Evolutionary conservation across 35 echinoderm and acorn worm species (phyloP).

Genomic region (Apostichopus parvimensis): DNA sequence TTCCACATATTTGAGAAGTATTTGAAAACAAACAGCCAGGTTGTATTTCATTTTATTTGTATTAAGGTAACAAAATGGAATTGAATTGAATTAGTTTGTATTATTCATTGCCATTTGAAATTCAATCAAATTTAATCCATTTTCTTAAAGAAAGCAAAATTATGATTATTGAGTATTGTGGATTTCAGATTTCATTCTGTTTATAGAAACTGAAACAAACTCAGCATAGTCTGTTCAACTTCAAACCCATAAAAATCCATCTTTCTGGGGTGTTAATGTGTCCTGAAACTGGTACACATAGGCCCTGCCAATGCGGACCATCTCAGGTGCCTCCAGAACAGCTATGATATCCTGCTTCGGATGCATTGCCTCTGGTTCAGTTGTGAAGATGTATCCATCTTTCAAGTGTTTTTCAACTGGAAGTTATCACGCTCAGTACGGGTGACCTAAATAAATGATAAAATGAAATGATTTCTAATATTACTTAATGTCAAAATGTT

Average conservation of each 20-base stretch:
- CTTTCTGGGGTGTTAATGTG: not conserved
- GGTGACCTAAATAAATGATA: conserved; percentile 31
- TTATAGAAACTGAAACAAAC: no score
- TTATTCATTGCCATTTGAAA: not conserved
- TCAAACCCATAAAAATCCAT: not conserved
- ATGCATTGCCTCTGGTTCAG: conserved; percentile 40
- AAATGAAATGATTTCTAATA: no score
- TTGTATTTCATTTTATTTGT: no score
- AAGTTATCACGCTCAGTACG: not conserved
- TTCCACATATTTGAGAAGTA: no score
- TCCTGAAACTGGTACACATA: conserved; percentile 38
- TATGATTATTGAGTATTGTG: not conserved
- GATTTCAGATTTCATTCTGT: no score
- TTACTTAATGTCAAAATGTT: no score
- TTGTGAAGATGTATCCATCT: conserved; percentile 38
- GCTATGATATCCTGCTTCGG: conserved; percentile 12
- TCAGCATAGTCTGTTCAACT: not conserved
- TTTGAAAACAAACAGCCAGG: no score
- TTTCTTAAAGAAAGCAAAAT: not conserved
- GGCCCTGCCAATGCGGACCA: conserved; percentile 20
- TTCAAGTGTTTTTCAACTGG: not conserved
- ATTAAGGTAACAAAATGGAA: no score
- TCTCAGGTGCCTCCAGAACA: conserved; percentile 16
- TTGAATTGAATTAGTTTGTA: no score
- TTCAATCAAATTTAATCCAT: not conserved